phyloP scores from a whole-genome alignment of 2,888 invertebrate species.

The Phengaris alcon region DNA sequence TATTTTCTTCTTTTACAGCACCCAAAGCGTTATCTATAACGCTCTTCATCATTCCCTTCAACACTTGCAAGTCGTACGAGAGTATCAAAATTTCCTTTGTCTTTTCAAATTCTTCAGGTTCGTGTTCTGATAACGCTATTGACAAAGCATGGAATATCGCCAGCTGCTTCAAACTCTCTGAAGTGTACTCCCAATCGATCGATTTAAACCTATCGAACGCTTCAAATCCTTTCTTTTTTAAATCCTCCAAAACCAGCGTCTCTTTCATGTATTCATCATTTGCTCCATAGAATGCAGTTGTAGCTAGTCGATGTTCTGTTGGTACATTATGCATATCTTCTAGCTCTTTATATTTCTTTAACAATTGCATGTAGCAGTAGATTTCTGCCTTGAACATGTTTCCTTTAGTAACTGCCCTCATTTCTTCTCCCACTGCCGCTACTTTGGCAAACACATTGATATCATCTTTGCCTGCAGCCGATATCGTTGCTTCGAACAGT shows the following conservation, averaged over 20 bases:
- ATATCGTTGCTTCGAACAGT: slow-evolving; percentile 42
- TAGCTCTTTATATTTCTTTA: slow-evolving; percentile 39
- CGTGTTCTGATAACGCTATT: slow-evolving; percentile 46
- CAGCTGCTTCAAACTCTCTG: slow-evolving; percentile 43
- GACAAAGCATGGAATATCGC: slow-evolving; percentile 55
- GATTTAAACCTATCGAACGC: slow-evolving; percentile 42
- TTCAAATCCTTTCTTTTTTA: slow-evolving; percentile 41
- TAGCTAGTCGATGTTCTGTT: slow-evolving; percentile 41
- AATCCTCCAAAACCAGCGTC: slow-evolving; percentile 45
- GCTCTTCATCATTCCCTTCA: slow-evolving; percentile 33
- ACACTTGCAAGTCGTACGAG: slow-evolving; percentile 29
- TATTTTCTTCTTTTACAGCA: slow-evolving; percentile 44
- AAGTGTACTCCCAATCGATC: slow-evolving; percentile 48
- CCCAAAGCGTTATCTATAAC: slow-evolving; percentile 36
- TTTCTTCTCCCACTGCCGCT: slow-evolving; percentile 34
- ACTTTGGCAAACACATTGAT: slow-evolving; percentile 35
- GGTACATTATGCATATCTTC: slow-evolving; percentile 41
- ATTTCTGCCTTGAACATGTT: slow-evolving; percentile 41
- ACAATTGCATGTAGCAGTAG: slow-evolving; percentile 41
- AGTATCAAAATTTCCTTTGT: slow-evolving; percentile 25
- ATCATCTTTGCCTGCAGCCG: slow-evolving; percentile 36
- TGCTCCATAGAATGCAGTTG: slow-evolving; percentile 42
- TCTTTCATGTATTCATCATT: slow-evolving; percentile 39
- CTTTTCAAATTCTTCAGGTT: slow-evolving; percentile 45
- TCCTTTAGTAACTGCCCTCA: slow-evolving; percentile 34